Percentiles rank a stretch among this genome's conserved stretches.
These are phyloP conservation scores for Trachelus tabidus DNA, from an alignment of 2,888 invertebrate species.

Conservation along the genomic window DNA sequence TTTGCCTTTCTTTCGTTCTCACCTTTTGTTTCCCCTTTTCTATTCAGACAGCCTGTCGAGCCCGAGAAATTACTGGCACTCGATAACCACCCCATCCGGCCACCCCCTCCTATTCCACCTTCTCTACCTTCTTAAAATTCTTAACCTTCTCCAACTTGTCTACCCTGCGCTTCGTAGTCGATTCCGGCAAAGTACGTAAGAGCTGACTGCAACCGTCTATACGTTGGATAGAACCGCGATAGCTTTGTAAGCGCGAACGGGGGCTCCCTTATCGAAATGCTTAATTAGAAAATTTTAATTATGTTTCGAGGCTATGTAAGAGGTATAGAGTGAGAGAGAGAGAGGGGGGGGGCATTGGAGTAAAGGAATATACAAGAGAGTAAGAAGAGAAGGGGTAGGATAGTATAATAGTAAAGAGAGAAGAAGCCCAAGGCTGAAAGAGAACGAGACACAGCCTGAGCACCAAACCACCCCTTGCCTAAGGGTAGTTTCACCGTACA, in stretches of 20 bases:
- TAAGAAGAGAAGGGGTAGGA: constrained; percentile 9
- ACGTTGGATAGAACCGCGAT: neutral
- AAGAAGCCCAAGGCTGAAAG: too few species aligned
- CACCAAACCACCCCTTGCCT: too few species aligned
- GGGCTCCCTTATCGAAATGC: constrained; percentile 62
- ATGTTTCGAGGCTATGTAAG: constrained; percentile 56
- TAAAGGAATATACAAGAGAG: constrained; percentile 16
- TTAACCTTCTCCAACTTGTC: neutral
- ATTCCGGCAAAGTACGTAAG: too few species aligned
- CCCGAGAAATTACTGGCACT: neutral
- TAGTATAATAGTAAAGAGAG: too few species aligned
- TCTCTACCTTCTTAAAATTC: neutral
- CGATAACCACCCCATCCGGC: neutral
- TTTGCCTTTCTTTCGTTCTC: too few species aligned
- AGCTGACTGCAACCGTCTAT: too few species aligned
- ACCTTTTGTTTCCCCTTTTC: too few species aligned
- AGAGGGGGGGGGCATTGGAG: constrained; percentile 17
- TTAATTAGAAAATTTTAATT: constrained; percentile 67
- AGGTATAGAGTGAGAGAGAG: constrained; percentile 4
- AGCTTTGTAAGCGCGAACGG: neutral
- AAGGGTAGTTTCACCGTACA: neutral
- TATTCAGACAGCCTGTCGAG: too few species aligned
- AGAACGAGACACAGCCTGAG: too few species aligned
- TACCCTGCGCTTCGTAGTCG: too few species aligned
- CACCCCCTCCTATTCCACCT: neutral